These are phyloP conservation scores for Umimayanthus kanabou DNA, from an alignment of 92 coral and sea anemone genomes.

Conservation along the genomic window DNA sequence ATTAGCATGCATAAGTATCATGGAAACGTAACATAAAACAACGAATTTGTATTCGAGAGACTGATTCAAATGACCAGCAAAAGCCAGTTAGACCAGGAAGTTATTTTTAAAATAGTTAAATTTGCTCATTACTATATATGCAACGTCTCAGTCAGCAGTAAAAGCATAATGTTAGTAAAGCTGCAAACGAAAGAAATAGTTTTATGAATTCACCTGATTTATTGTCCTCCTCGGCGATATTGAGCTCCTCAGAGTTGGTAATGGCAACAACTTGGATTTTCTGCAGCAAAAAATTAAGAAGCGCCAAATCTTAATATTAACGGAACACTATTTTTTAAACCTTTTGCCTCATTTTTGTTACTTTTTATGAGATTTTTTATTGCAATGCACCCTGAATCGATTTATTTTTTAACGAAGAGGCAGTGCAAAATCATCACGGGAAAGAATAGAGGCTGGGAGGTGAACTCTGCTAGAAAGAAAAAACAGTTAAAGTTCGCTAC, in stretches of 20 bases:
- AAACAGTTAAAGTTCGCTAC: not conserved
- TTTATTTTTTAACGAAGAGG: too few relatives aligned
- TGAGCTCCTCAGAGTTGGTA: conserved; percentile 43
- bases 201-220: conserved; percentile 40
- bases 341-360: too few relatives aligned
- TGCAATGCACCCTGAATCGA: too few relatives aligned
- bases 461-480: not conserved
- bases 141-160: too few relatives aligned
- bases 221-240: conserved; percentile 47
- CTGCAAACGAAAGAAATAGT: not conserved
- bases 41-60: not conserved
- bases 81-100: too few relatives aligned
- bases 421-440: too few relatives aligned
- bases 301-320: too few relatives aligned
- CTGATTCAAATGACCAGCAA: not conserved
- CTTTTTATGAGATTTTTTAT: too few relatives aligned
- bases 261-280: conserved; percentile 70
- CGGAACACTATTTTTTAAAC: too few relatives aligned
- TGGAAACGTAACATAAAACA: not conserved
- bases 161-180: not conserved
- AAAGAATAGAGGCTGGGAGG: too few relatives aligned
- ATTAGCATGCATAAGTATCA: not conserved
- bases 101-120: not conserved
- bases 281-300: conserved; percentile 37
- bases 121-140: too few relatives aligned